These are phyloP conservation scores for Idaea biselata DNA, from an alignment of 2,888 invertebrate species.

Conservation along the genomic window DNA sequence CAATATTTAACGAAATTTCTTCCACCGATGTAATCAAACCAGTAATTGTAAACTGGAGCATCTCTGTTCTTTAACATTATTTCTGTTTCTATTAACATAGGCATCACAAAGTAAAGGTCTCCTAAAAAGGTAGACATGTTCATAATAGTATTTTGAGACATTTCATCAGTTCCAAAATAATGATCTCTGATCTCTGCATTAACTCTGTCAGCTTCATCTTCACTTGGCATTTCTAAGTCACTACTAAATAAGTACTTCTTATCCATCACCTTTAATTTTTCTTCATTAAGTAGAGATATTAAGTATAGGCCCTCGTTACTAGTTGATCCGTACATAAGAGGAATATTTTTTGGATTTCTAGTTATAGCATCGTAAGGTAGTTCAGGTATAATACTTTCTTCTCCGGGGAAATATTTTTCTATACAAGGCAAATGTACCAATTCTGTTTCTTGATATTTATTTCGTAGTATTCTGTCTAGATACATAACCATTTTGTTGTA, in stretches of 20 bases:
- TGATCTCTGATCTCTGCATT: conserved; percentile 51
- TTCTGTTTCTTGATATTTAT: not conserved
- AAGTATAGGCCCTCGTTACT: conserved; percentile 58
- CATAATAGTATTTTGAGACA: conserved; percentile 52
- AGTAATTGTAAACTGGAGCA: conserved; percentile 58
- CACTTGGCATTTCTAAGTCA: conserved; percentile 54
- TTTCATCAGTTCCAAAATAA: conserved; percentile 68
- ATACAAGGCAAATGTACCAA: conserved; percentile 57
- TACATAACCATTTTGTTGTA: conserved; percentile 42
- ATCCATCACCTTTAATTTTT: conserved; percentile 39
- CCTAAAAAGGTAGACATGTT: conserved; percentile 55
- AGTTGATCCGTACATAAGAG: conserved; percentile 53
- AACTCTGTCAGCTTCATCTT: conserved; percentile 40
- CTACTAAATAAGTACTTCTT: conserved; percentile 56
- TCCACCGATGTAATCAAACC: conserved; percentile 60
- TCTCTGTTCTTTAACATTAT: conserved; percentile 30
- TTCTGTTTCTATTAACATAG: conserved; percentile 53
- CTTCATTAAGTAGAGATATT: conserved; percentile 33
- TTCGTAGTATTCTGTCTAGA: not conserved
- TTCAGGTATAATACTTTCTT: conserved; percentile 55
- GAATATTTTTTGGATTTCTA: conserved; percentile 45
- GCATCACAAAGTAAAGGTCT: conserved; percentile 59
- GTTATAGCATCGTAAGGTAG: conserved; percentile 55
- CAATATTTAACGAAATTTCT: conserved; percentile 58
- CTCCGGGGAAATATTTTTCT: conserved; percentile 54